Evolutionary conservation across 2,888 invertebrate genomes (phyloP).

Genomic region (Noctua janthe): DNA sequence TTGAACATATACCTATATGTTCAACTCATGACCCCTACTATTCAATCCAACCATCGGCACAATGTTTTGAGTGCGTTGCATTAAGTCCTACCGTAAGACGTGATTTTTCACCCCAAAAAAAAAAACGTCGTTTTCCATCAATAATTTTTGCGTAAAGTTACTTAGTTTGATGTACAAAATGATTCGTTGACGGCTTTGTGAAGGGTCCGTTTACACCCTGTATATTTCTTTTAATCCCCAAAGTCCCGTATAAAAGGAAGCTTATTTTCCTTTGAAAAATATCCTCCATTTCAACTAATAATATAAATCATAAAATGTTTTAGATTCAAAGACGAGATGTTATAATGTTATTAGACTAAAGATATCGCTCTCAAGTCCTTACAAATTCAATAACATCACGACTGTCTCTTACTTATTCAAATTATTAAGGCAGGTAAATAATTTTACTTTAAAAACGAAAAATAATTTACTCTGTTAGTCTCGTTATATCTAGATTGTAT

Average conservation of each 20-base stretch:
- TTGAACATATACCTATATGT: too few species aligned
- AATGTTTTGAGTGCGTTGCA: too few species aligned
- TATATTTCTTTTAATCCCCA: neutral
- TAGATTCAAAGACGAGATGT: constrained; percentile 8
- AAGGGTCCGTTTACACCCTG: neutral
- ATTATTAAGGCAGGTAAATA: constrained; percentile 1
- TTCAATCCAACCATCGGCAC: too few species aligned
- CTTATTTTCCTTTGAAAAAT: constrained; percentile 8
- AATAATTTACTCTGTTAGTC: neutral
- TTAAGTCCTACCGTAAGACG: too few species aligned
- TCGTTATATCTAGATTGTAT: neutral
- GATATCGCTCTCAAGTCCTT: neutral
- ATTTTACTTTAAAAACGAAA: constrained; percentile 3
- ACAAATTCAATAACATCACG: constrained; percentile 17
- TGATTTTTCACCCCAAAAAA: too few species aligned
- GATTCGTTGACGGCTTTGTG: too few species aligned
- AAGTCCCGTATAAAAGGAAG: constrained; percentile 2
- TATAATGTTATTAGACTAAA: constrained; percentile 5
- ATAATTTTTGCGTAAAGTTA: too few species aligned
- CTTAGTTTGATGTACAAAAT: too few species aligned
- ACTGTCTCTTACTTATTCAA: constrained; percentile 30
- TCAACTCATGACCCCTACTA: too few species aligned
- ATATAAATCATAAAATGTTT: constrained; percentile 20
- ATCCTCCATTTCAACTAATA: constrained; percentile 9
- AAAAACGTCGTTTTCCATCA: too few species aligned